Conservation (phyloP, 1,140 invertebrate genomes). For the Lucilia cuprina region DNA sequence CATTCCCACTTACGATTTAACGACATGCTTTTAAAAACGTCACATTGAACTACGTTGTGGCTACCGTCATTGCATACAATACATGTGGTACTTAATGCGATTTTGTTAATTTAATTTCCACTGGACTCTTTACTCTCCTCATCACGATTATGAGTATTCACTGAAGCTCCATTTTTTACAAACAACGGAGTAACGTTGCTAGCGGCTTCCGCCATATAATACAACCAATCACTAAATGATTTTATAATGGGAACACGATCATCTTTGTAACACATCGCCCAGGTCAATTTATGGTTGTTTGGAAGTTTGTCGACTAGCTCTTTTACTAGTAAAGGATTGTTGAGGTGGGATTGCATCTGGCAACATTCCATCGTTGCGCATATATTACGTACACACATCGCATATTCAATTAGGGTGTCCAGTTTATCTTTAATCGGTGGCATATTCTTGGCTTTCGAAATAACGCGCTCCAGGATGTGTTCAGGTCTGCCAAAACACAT, state of each 20-base stretch:
- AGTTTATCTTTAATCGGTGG: conserved; percentile 29
- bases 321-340: conserved; percentile 27
- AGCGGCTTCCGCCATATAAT: background rate
- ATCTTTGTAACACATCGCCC: conserved; percentile 27
- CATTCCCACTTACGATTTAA: background rate
- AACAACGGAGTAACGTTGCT: background rate
- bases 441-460: background rate
- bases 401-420: conserved; percentile 18
- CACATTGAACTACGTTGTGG: background rate
- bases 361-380: conserved; percentile 32
- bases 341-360: conserved; percentile 21
- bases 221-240: conserved; percentile 9
- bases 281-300: conserved; percentile 13
- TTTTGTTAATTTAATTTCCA: background rate
- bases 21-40: background rate
- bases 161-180: background rate
- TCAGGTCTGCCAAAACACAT: conserved; percentile 32
- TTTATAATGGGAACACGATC: background rate
- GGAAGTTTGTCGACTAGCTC: conserved; percentile 29
- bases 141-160: conserved; percentile 7
- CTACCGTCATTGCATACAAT: background rate
- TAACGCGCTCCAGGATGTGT: conserved; percentile 10
- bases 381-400: conserved; percentile 27
- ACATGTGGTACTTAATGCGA: background rate
- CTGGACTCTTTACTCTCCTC: too few species aligned